Evolutionary conservation across 2,797 vertebrate genomes (phyloP).

Genomic region (Paguma larvata): DNA sequence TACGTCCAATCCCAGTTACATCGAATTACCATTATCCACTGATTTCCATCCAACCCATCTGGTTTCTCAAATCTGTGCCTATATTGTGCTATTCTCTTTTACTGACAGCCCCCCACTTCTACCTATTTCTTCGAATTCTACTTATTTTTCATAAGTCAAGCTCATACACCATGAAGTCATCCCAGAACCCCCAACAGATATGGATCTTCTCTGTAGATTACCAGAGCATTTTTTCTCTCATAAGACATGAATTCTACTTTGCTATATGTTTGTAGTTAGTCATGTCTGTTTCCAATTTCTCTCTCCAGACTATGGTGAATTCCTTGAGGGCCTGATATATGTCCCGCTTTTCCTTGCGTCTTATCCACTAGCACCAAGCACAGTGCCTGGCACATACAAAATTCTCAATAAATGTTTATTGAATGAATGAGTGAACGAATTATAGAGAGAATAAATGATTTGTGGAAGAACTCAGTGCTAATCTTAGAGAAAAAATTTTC

Average conservation of each 20-base stretch:
- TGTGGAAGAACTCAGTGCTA: background rate
- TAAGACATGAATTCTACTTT: slow-evolving; percentile 10
- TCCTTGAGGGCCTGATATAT: background rate
- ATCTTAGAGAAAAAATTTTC: slow-evolving; percentile 30
- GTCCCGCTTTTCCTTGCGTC: background rate
- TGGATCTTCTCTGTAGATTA: slow-evolving; percentile 22
- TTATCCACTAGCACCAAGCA: slow-evolving; percentile 15
- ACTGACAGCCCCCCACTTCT: background rate
- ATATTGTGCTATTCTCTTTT: background rate
- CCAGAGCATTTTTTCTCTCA: background rate
- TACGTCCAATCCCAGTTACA: background rate
- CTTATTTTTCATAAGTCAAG: slow-evolving; percentile 34
- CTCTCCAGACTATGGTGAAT: background rate
- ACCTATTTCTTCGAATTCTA: slow-evolving; percentile 49
- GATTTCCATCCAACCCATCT: slow-evolving; percentile 16
- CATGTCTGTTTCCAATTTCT: slow-evolving; percentile 52
- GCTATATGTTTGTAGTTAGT: background rate
- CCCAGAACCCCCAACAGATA: background rate
- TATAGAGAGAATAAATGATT: background rate
- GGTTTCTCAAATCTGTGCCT: background rate
- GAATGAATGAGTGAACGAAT: slow-evolving; percentile 5
- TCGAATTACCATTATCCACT: slow-evolving; percentile 20
- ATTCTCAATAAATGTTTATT: slow-evolving; percentile 33
- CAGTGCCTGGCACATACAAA: background rate
- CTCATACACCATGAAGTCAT: slow-evolving; percentile 6